Base-by-base conservation (phyloP, 1,140 invertebrate species). In the Zaprionus davidi region DNA sequence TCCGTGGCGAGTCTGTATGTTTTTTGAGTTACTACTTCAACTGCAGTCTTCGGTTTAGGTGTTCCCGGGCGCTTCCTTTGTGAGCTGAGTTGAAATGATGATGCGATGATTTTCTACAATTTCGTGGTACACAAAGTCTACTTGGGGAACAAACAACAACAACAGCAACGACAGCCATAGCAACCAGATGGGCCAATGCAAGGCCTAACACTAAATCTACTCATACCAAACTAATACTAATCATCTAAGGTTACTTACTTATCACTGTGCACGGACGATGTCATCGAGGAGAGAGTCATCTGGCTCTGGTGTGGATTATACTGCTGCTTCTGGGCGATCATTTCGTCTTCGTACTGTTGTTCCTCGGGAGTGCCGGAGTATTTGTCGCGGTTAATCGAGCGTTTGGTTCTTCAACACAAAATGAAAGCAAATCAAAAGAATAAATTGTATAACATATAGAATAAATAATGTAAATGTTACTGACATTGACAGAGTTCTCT, bases 261-360 rank as follows among this genome's bases (percentile, higher is more conserved):
- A 65, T 92, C 91, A 62, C 92, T 93, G 36, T 81, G 82, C 67
- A 93, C 67, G 65, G 92, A 93, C 38, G 92, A 91, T 1, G 78
- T 91, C 90, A 93, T 90, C n/a, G 92, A 78, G 28, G 67, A 79
- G 24, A 79, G 74, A 31, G 71, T 73, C 76, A 86, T 82, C 51
- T 63, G 55, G n/a, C 13, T 76, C 1, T 59, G 46, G 4, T 24
- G 12, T 13, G 9, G 46, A 51, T 20, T 51, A 11, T 51, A 5
- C 9, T 20, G 46, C 12, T 20, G 81, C 51, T 90, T 87, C 4
- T 59, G 57, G 1, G 75, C 34, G 15, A 76, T 51, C 49, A 80
- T 64, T 24, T 92, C 87, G 1, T 63, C 66, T 24, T 80, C 91
- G 28, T 76, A 83, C 62, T 79, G 71, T 26, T 82, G 58, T 28